Percentiles rank a stretch among this genome's conserved stretches.
Evolutionary conservation across 2,888 invertebrate species (phyloP).

Genomic region (Malachius bipustulatus): DNA sequence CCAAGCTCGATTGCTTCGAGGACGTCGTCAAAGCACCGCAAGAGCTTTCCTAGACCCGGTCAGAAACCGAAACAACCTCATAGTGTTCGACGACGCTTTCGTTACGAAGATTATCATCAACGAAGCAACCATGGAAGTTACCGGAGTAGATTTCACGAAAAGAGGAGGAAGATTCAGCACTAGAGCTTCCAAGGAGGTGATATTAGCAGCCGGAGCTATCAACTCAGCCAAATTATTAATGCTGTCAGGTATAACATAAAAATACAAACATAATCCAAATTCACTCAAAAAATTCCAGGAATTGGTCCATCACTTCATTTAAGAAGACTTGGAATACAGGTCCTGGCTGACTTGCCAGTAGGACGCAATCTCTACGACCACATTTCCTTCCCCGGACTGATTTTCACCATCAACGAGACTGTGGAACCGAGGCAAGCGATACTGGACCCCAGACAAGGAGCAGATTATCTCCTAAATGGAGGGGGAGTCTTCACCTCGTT

Average conservation of each 20-base stretch:
- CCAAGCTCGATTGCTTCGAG: slow-evolving; percentile 80
- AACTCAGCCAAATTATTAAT: slow-evolving; percentile 85
- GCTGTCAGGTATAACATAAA: slow-evolving; percentile 61
- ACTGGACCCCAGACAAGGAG: slow-evolving; percentile 16
- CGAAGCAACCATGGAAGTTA: slow-evolving; percentile 44
- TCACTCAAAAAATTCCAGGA: slow-evolving; percentile 60
- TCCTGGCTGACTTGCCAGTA: slow-evolving; percentile 50
- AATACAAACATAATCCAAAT: too few species aligned
- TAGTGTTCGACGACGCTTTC: slow-evolving; percentile 66
- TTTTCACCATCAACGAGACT: slow-evolving; percentile 16
- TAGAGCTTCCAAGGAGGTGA: slow-evolving; percentile 65
- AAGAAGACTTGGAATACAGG: slow-evolving; percentile 40
- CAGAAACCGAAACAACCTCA: slow-evolving; percentile 64
- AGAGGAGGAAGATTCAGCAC: slow-evolving; percentile 45
- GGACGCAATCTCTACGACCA: slow-evolving; percentile 52
- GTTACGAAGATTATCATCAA: slow-evolving; percentile 59
- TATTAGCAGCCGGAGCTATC: slow-evolving; percentile 80
- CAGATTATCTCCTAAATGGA: slow-evolving; percentile 34
- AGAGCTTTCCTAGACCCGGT: slow-evolving; percentile 77
- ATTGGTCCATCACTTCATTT: slow-evolving; percentile 50
- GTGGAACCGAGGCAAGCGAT: slow-evolving; percentile 24
- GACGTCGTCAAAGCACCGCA: slow-evolving; percentile 69
- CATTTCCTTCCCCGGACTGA: slow-evolving; percentile 39
- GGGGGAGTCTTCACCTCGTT: slow-evolving; percentile 41
- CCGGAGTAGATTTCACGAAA: slow-evolving; percentile 63